These are phyloP conservation scores for Drosophila maculinotata DNA, from an alignment of 2,888 invertebrate genomes.

Conservation along the genomic window DNA sequence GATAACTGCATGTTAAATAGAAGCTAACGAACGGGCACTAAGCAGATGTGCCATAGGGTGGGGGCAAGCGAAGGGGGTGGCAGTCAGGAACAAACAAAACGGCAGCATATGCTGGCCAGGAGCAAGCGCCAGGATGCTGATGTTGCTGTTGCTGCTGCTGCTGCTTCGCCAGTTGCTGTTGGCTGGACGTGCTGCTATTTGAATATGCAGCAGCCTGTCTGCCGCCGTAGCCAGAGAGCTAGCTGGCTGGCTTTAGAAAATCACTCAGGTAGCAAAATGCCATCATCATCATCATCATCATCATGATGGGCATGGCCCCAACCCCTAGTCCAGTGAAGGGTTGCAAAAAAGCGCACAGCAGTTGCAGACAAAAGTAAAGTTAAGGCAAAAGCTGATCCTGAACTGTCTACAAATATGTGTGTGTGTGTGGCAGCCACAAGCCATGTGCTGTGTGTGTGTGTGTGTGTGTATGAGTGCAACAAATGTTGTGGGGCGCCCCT, in stretches of 20 bases:
- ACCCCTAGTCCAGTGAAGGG: conserved; percentile 49
- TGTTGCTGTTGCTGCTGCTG: conserved; percentile 24
- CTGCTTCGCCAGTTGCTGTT: conserved; percentile 17
- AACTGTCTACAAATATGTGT: conserved; percentile 31
- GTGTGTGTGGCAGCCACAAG: conserved; percentile 40
- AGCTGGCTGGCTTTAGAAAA: conserved; percentile 77
- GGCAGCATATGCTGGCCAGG: conserved; percentile 61
- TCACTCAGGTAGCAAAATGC: conserved; percentile 82
- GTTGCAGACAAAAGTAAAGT: conserved; percentile 74
- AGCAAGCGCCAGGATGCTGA: conserved; percentile 26
- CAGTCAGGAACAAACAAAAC: conserved; percentile 50
- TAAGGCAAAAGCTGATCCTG: conserved; percentile 61
- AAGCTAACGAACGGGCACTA: conserved; percentile 70
- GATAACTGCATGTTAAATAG: conserved; percentile 84
- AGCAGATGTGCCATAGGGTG: not conserved
- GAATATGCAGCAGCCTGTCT: conserved; percentile 74
- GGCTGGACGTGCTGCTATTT: conserved; percentile 78
- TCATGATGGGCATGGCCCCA: conserved; percentile 9
- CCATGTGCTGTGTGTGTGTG: conserved; percentile 33
- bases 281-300: conserved; percentile 63
- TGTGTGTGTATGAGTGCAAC: conserved; percentile 59
- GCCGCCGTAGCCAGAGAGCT: too few species aligned
- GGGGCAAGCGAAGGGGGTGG: not conserved
- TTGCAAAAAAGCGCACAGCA: conserved; percentile 71
- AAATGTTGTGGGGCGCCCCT: conserved; percentile 75